phyloP scores from a whole-genome alignment of 1,140 invertebrate species.

The Aphelenchoides fujianensis region DNA sequence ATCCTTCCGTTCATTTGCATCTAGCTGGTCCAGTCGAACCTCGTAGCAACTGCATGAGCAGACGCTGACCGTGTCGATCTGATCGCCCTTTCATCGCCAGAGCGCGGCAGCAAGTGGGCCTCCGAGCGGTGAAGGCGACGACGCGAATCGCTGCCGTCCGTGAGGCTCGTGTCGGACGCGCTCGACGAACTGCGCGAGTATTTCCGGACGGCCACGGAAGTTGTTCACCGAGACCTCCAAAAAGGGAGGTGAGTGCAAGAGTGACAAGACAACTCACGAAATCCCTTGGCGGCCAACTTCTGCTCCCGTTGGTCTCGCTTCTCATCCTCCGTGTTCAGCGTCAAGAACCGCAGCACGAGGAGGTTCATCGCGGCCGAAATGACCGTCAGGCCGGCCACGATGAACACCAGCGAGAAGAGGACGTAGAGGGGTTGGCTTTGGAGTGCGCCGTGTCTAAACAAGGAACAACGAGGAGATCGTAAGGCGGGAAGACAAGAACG shows the following conservation, averaged over 20 bases:
- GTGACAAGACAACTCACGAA: slow-evolving; percentile 37
- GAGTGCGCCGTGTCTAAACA: slow-evolving; percentile 86
- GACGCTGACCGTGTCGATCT: slow-evolving; percentile 43
- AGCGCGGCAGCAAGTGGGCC: neutral
- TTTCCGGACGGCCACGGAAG: slow-evolving; percentile 35
- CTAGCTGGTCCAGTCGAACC: too few relatives aligned
- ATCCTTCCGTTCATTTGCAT: too few relatives aligned
- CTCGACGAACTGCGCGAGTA: slow-evolving; percentile 31
- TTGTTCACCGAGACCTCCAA: slow-evolving; percentile 39
- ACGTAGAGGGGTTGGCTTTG: slow-evolving; percentile 93
- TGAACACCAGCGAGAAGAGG: slow-evolving; percentile 95
- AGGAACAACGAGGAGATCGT: too few relatives aligned
- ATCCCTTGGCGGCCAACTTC: slow-evolving; percentile 66
- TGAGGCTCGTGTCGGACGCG: slow-evolving; percentile 13
- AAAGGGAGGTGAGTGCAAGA: neutral
- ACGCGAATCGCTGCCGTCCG: slow-evolving; percentile 14
- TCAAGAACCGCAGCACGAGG: slow-evolving; percentile 93
- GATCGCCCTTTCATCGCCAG: neutral
- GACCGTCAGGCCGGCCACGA: slow-evolving; percentile 97
- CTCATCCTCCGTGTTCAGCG: slow-evolving; percentile 94
- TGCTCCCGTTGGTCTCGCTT: slow-evolving; percentile 82
- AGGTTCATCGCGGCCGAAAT: slow-evolving; percentile 97
- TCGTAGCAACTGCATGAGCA: slow-evolving; percentile 62
- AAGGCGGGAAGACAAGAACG: neutral
- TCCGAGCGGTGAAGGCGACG: slow-evolving; percentile 11